These are phyloP conservation scores for Eurosta solidaginis DNA, from an alignment of 1,140 invertebrate species.

Conservation along the genomic window DNA sequence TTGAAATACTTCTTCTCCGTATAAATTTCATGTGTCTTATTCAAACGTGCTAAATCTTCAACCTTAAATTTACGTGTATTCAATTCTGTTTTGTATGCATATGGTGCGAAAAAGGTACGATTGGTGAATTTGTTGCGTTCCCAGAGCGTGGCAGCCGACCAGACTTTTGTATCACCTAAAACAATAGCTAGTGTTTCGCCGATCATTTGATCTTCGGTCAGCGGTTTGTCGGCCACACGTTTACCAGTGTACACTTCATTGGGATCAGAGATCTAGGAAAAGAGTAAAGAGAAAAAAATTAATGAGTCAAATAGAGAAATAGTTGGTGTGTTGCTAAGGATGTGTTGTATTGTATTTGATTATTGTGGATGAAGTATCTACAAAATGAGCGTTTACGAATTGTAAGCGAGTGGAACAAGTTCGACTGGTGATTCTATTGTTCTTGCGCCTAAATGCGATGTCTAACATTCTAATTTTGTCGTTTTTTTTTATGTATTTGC, in stretches of 20 bases:
- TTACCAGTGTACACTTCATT: constrained; percentile 93
- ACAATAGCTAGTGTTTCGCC: constrained; percentile 89
- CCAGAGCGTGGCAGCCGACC: constrained; percentile 92
- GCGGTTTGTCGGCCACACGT: constrained; percentile 81
- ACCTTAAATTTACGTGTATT: constrained; percentile 85
- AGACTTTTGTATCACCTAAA: constrained; percentile 88
- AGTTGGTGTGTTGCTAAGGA: neutral
- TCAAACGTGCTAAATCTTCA: constrained; percentile 84
- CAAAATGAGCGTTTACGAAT: neutral
- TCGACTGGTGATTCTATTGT: neutral
- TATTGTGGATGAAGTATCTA: neutral
- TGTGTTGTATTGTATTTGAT: neutral
- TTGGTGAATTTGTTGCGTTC: constrained; percentile 95
- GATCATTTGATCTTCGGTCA: constrained; percentile 94
- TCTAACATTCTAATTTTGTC: constrained; percentile 29
- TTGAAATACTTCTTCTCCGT: constrained; percentile 85
- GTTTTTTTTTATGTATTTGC: constrained; percentile 26
- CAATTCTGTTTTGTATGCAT: constrained; percentile 84
- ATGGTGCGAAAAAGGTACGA: constrained; percentile 90
- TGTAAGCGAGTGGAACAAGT: neutral
- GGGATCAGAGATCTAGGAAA: constrained; percentile 80
- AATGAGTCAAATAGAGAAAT: neutral
- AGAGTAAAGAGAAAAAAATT: neutral
- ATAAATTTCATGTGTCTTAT: constrained; percentile 80
- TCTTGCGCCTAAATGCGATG: neutral